Base-by-base conservation (phyloP, 2,113 vertebrate species). In the Prietella phreatophila region DNA sequence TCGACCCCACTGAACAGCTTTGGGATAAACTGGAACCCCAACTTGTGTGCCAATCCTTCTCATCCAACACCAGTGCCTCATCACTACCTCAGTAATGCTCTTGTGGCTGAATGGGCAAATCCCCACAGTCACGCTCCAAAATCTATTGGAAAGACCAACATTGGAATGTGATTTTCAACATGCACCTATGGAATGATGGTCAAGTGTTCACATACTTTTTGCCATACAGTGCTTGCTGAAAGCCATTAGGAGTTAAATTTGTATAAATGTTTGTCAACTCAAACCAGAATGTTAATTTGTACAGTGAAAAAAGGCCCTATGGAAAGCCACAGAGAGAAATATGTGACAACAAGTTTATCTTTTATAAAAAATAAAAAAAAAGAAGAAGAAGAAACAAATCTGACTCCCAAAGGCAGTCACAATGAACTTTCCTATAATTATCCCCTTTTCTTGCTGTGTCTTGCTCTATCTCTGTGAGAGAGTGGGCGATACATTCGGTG, bases 371-470 rank as follows among this genome's bases (percentile, higher is more conserved):
- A 5, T 5, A 42, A 42, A 42, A 42, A 42, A 3, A 71, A 56
- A 60, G 7, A 63, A 50, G 17, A n/a, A 60, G 22, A 63, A 50
- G 27, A n/a, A 67, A 84, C 14, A 69, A 69, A 56, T 20, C 8
- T 63, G 55, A 30, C 39, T 63, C 71, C 33, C 85, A 79, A 79
- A 63, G 58, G 83, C 71, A 76, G 73, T 76, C 27, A n/a, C 63
- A 78, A 30, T 79, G 73, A 79, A 78, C 73, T 86, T 30, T 63
- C 20, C 83, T 78, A 86, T 79, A 86, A 86, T 86, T 73, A 79
- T 63, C 75, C 19, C 25, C 10, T 78, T 55, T 63, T 71, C 69
- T 63, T 39, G 76, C 84, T 85, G 53, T 55, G 50, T 30, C 39
- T 50, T 19, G 42, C 60, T 36, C 47, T 65, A 22, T 33, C 75